Conservation (phyloP, 2,797 vertebrate genomes). For the Helarctos malayanus region DNA sequence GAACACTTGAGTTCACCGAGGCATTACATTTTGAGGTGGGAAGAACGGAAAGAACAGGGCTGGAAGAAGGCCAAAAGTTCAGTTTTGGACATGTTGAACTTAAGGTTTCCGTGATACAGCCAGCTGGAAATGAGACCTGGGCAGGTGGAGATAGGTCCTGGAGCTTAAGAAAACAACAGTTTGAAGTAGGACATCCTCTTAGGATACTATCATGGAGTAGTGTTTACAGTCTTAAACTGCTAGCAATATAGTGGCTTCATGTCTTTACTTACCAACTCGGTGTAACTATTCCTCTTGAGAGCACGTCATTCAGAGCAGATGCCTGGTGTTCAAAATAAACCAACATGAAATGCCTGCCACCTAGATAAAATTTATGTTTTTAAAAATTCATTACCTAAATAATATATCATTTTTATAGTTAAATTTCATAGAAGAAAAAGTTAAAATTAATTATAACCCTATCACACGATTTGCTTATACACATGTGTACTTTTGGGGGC, state of each 20-base stretch:
- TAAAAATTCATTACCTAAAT: not conserved
- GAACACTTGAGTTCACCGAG: not conserved
- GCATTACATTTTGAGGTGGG: not conserved
- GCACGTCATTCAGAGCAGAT: not conserved
- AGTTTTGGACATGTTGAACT: not conserved
- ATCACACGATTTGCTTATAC: not conserved
- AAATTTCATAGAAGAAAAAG: not conserved
- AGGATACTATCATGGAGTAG: not conserved
- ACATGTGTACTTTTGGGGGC: not conserved
- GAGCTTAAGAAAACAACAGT: not conserved
- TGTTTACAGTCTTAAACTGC: not conserved
- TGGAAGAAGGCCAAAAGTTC: not conserved
- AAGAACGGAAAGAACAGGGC: not conserved
- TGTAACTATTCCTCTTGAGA: not conserved
- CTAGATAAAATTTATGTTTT: not conserved
- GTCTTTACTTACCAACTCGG: not conserved
- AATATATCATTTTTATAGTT: constrained; percentile 17
- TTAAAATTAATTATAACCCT: not conserved
- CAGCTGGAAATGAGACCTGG: not conserved
- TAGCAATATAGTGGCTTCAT: not conserved
- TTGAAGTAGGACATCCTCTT: not conserved
- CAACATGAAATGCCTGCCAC: not conserved
- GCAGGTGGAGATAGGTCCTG: not conserved
- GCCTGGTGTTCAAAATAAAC: not conserved
- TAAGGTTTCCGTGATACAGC: not conserved